Evolutionary conservation across 2,888 invertebrate genomes (phyloP), one percentile per base, ranked within the genome.

Genomic region (Epirrhoe alternata): DNA sequence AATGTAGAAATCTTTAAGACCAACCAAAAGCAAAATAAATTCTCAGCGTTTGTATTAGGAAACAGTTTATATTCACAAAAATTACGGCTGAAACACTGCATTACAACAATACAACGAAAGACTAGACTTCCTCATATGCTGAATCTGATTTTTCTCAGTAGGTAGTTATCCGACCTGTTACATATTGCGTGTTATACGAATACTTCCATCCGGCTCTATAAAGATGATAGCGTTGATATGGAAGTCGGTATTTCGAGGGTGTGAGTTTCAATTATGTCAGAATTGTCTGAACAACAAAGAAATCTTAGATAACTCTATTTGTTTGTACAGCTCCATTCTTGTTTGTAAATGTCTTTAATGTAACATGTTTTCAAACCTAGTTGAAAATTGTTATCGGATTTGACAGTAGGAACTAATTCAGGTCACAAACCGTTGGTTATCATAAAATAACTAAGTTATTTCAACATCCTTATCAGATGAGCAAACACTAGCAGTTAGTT

Each of bases 261-360:
- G 70, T 69, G 68, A 68, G 68, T 69, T 64, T 63, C 33, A 55
- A 65, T 71, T 72, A 63, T 69, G 64, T 69, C 70, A 67, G 45
- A 68, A 58, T 55, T 61, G 50, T 69, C 70, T 66, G 33, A 68
- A 58, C 55, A 63, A 52, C 64, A 71, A 70, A 70, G 69, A 66
- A 65, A 64, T 66, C 64, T 68, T 67, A 62, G 67, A 59, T 65
- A 67, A 68, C 66, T 60, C 64, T 51, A 63, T 65, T 66, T 14
- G 14, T 5, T 63, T 62, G 68, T 38, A 4, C 12, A 42, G 10
- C 12, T 42, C 3, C 0, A 42, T 12, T 42, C 12, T 42, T 12
- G 38, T 12, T 12, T 42, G 38, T 42, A 12, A 0, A 42, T 42
- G 12, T 42, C 38, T 35, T 8, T 8, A 35, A 42, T 42, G 2